Percentiles rank a stretch among this genome's conserved stretches.
Evolutionary conservation across 2,797 vertebrate genomes (phyloP).

Genomic region (Coendou prehensilis): DNA sequence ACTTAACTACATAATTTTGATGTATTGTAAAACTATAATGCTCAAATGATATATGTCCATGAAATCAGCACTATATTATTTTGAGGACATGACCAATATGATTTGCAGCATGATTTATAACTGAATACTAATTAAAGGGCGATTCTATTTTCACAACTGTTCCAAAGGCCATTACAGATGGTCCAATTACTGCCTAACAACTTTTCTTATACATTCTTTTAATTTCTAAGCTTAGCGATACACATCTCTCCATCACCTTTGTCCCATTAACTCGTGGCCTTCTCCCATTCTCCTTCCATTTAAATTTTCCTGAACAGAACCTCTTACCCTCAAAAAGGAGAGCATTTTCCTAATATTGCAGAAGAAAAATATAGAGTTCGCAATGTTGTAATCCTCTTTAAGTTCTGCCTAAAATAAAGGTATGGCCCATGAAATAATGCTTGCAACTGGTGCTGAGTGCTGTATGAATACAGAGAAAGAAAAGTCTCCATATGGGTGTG

Average conservation of each 20-base stretch:
- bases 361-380: not conserved
- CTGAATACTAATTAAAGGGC: not conserved
- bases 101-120: not conserved
- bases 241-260: not conserved
- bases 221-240: not conserved
- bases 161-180: not conserved
- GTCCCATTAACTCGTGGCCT: not conserved
- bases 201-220: not conserved
- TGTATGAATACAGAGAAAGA: not conserved
- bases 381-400: not conserved
- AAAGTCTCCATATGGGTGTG: not conserved
- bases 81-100: not conserved
- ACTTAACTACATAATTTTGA: conserved; percentile 25
- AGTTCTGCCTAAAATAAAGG: not conserved
- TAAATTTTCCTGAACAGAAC: not conserved
- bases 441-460: not conserved
- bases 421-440: not conserved
- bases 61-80: not conserved
- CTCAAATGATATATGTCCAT: not conserved
- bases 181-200: not conserved
- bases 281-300: not conserved
- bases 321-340: not conserved
- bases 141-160: not conserved
- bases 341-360: not conserved
- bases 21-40: not conserved